Evolutionary conservation across 2,797 vertebrate species (phyloP).

Genomic region (Clarias pachynema): DNA sequence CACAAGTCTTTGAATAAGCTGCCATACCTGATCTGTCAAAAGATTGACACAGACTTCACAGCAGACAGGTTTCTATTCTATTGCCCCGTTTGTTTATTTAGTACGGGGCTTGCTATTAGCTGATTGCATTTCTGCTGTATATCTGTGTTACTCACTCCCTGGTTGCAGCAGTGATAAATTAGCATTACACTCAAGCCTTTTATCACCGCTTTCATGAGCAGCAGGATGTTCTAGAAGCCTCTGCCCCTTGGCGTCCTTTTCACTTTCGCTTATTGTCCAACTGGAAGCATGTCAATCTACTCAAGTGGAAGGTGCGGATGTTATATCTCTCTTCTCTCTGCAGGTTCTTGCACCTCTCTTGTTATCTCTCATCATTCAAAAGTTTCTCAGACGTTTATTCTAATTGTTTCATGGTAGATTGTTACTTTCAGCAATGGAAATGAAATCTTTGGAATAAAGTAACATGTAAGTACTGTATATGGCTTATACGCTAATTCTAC

Average conservation of each 20-base stretch:
- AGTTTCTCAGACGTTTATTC: background rate
- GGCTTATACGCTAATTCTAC: background rate
- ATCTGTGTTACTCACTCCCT: background rate
- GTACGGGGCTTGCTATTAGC: background rate
- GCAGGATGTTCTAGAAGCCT: slow-evolving; percentile 11
- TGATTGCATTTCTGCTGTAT: slow-evolving; percentile 2
- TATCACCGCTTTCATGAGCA: slow-evolving; percentile 7
- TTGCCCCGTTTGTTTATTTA: background rate
- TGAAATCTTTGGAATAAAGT: background rate
- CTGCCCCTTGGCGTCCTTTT: slow-evolving; percentile 6
- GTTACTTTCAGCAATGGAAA: background rate
- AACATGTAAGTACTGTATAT: background rate
- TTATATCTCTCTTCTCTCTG: background rate
- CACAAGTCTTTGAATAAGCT: slow-evolving; percentile 69
- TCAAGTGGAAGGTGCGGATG: slow-evolving; percentile 17
- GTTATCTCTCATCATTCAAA: slow-evolving; percentile 1
- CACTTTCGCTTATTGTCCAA: slow-evolving; percentile 1
- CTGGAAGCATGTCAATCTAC: background rate
- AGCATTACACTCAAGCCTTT: slow-evolving; percentile 12
- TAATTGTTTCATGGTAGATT: background rate
- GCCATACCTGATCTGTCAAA: slow-evolving; percentile 63
- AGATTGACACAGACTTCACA: slow-evolving; percentile 1
- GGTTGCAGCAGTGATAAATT: background rate
- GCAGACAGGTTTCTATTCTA: background rate
- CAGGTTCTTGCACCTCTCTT: background rate